Evolutionary conservation across 2,888 invertebrate genomes (phyloP), one percentile per base, ranked within the genome.

Genomic region (Iselma pallidipennis): DNA sequence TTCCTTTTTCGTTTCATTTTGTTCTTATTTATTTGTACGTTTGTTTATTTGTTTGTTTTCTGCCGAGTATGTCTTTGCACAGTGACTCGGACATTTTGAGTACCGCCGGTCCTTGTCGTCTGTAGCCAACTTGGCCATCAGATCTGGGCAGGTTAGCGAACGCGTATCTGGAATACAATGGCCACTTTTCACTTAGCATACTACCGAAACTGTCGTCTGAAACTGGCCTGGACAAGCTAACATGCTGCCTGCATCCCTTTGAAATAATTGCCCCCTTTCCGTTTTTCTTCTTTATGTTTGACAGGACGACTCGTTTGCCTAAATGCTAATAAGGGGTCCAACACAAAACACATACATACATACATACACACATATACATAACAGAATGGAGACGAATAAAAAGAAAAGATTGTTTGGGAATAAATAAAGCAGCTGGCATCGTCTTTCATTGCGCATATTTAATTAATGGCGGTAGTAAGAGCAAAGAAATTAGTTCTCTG

Each of bases 131-230:
- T 59, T 59, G 57, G 59, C 42, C 59, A 57, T 55, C 62, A 58
- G 60, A 65, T 63, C 66, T 63, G 57, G 53, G 58, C 62, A 58
- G 67, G 68, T 66, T 69, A 67, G 70, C 67, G 67, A 66, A 69
- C 67, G 71, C 12, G 21, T 21, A 45, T 12, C 45, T 45, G 45
- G 80, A 80, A 81, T 78, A 81, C 81, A 80, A 81, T 81, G 80
- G 79, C 76, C 76, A 76, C 78, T 77, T 76, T 79, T 79, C 78
- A 77, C 77, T 79, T 79, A 79, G 78, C 78, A 78, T 79, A 79
- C 76, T 75, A 74, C 78, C 77, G 74, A 79, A 79, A 79, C 45
- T 75, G 76, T 77, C 77, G 75, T 73, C 74, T 59, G 69, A 21
- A 45, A 45, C 45, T 65, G 66, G 59, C 58, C 66, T 49, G 64